Percentiles rank a stretch among this genome's conserved stretches.
Conservation (phyloP, 2,888 invertebrate genomes). For the Nesidiocoris tenuis region DNA sequence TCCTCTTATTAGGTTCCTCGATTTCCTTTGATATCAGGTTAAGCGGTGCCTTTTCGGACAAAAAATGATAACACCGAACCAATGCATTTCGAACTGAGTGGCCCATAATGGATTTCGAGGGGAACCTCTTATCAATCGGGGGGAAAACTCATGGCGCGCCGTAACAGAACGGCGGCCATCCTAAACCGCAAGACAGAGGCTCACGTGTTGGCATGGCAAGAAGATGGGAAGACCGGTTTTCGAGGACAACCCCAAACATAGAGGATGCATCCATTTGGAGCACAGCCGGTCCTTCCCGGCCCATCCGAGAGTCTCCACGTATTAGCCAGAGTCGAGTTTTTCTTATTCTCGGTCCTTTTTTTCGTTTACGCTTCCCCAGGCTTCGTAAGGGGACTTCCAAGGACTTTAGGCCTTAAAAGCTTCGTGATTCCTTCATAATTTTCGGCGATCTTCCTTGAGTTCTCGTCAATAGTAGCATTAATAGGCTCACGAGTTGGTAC, state of each 20-base stretch:
- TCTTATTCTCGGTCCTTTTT: not conserved
- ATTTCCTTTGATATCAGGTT: too few relatives aligned
- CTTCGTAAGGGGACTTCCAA: not conserved
- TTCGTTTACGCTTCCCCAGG: not conserved
- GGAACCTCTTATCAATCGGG: not conserved
- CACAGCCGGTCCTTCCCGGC: not conserved
- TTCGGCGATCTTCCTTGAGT: too few relatives aligned
- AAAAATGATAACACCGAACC: too few relatives aligned
- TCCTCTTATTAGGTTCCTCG: too few relatives aligned
- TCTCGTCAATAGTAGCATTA: too few relatives aligned
- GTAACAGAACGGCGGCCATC: not conserved
- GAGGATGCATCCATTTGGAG: conserved; percentile 25
- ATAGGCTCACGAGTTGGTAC: too few relatives aligned
- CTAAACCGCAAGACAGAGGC: not conserved
- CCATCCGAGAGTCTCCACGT: not conserved
- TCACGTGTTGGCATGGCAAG: not conserved
- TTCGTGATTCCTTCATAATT: not conserved
- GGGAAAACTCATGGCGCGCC: not conserved
- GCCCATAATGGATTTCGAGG: not conserved
- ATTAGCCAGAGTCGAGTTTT: not conserved
- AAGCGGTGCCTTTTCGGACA: too few relatives aligned
- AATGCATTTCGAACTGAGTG: not conserved
- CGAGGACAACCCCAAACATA: conserved; percentile 36
- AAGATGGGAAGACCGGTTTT: conserved; percentile 25
- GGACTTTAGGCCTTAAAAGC: not conserved